These are phyloP conservation scores for Blastomussa wellsi DNA, from an alignment of 92 coral and sea anemone genomes.

Conservation along the genomic window DNA sequence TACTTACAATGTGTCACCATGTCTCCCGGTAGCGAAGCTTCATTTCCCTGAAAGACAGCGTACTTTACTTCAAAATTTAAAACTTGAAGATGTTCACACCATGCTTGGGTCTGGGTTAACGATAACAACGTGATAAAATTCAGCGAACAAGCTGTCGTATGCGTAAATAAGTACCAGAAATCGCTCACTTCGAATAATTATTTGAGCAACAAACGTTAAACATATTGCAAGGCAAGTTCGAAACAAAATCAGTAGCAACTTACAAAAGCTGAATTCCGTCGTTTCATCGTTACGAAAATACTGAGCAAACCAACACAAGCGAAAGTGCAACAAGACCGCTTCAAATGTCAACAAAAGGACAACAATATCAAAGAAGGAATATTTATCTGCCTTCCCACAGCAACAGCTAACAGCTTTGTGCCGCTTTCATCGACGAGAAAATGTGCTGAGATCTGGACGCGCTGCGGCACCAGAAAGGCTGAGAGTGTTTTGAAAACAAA, in stretches of 20 bases:
- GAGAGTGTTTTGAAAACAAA: not conserved
- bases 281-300: not conserved
- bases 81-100: not conserved
- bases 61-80: not conserved
- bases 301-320: conserved; percentile 41
- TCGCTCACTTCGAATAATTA: conserved; percentile 14
- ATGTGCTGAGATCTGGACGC: not conserved
- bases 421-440: conserved; percentile 14
- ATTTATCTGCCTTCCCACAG: conserved; percentile 31
- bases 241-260: not conserved
- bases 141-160: not conserved
- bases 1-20: conserved; percentile 99
- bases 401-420: conserved; percentile 35
- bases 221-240: conserved; percentile 23
- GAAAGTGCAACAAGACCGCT: conserved; percentile 31
- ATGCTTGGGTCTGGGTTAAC: not conserved
- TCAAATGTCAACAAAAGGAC: conserved; percentile 61
- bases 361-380: conserved; percentile 45
- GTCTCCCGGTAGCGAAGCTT: conserved; percentile 90
- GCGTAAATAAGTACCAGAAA: conserved; percentile 8
- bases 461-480: conserved; percentile 2
- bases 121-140: not conserved
- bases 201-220: conserved; percentile 19
- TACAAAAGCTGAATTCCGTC: not conserved
- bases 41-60: conserved; percentile 82